Base-by-base conservation (phyloP, 1,140 invertebrate genomes). In the Meteorus sp. region DNA sequence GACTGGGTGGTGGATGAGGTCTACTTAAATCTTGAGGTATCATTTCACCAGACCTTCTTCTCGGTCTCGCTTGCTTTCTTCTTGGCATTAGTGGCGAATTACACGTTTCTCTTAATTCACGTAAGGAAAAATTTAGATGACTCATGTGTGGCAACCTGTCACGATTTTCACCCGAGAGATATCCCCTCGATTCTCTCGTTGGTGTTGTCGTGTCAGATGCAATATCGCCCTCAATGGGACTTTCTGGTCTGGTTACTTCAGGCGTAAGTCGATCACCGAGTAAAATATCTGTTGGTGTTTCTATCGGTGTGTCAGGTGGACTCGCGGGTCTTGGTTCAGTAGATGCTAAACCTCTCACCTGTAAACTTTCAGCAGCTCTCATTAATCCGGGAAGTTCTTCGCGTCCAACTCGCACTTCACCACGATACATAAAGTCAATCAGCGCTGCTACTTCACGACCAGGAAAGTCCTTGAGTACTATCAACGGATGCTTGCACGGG, bases 401-500 rank as follows among this genome's bases (percentile, higher is more conserved):
- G 66, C 93, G 90, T 0, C 86, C 86, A 1, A 95, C 90, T 51
- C 89, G 90, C 50, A 95, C 92, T 78, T 94, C 91, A 23, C 93
- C 93, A 51, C 89, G 87, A 79, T 95, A 95, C 91, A 95, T 95
- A 65, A 95, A 95, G 76, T 94, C 91, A 41, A 95, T 88, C 22
- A 95, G 88, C 4, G 91, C 90, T 69, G 92, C 89, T 33, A 95
- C 86, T 64, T 94, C 92, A 84, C 90, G 89, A 55, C 88, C 89
- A 66, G 86, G 85, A 67, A 94, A 91, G 77, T 94, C 93, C 76
- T 94, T 94, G 15, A 95, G 75, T 44, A 95, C 91, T 70, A 95
- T 93, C 45, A 95, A 91, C 7, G 93, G 93, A 74, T 95, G 93
- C 71, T 95, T 93, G 82, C 92, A 95, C n/a, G 92, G 92, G 65